Base-by-base conservation (phyloP, 2,888 invertebrate species). In the Drosophila subquinaria region DNA sequence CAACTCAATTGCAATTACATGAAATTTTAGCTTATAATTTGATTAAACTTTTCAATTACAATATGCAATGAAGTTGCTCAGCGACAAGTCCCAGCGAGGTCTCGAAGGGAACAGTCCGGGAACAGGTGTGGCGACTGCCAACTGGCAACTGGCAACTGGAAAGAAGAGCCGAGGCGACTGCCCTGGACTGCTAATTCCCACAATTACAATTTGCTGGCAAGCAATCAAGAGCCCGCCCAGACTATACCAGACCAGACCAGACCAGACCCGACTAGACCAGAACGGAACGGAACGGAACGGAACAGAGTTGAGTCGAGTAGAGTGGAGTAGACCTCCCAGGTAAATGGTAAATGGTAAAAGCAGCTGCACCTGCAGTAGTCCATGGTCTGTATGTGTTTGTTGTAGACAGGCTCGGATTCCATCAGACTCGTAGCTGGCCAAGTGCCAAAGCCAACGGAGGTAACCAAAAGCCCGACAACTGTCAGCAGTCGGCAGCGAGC, bases 171-270 rank as follows among this genome's bases (percentile, higher is more conserved):
- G 56, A 30, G 23, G 51, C 50, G 55, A 60, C 77, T 76, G 79
- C 69, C 63, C 63, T 62, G 80, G 73, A 76, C 83, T 84, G 69
- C 83, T 88, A 88, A 86, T 84, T 86, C 83, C 88, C 88, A 88
- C 84, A 88, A 84, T 88, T 84, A 84, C 84, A 84, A 84, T 88
- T 88, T 84, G 88, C 88, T 84, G 84, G 84, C 88, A 86, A 86
- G 84, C 84, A 84, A 84, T 84, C 84, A 88, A 82, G 86, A 80
- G 83, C 72, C 72, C 82, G 55, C 66, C 40, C n/a, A 30, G 30
- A 11, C 52, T 15, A 38, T 42, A 30, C 51, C 38, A 51, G 45
- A 51, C 43, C 38, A 17, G 40, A 48, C 36, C 33, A 23, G 55
- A 13, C 35, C 53, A 38, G 38, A 11, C 27, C 6, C 5, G 43